Evolutionary conservation across 2,888 invertebrate genomes (phyloP).

Genomic region (Limnephilus auricula): DNA sequence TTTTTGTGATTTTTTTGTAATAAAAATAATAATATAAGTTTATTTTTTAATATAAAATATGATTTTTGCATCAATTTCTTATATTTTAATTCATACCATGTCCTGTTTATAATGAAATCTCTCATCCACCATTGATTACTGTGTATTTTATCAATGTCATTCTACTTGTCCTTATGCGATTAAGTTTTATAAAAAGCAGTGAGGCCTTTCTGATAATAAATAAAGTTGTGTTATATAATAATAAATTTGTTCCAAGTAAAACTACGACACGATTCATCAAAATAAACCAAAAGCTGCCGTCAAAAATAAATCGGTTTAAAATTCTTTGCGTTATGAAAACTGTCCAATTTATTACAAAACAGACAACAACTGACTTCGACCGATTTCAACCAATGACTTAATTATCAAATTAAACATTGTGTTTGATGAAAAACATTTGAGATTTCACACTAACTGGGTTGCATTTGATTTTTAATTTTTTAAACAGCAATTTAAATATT

Average conservation of each 20-base stretch:
- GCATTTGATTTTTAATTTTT: neutral
- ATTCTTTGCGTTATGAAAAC: no score
- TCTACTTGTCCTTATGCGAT: conserved; percentile 10
- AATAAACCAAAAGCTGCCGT: neutral
- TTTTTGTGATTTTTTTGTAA: neutral
- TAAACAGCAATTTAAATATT: neutral
- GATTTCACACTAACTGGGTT: neutral
- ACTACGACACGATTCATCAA: neutral
- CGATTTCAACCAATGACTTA: no score
- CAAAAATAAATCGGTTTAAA: neutral
- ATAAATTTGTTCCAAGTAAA: neutral
- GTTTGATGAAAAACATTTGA: neutral
- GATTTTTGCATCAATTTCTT: neutral
- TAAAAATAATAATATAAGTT: neutral
- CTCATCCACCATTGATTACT: conserved; percentile 18
- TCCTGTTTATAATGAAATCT: conserved; percentile 13
- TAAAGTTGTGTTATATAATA: neutral
- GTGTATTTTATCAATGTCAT: conserved; percentile 33
- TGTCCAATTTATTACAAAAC: no score
- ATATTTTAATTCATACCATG: conserved; percentile 12
- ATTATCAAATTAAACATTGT: no score
- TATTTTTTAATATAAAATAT: conserved; percentile 14
- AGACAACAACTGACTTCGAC: no score
- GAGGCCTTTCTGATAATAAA: neutral
- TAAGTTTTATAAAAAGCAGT: conserved; percentile 20